These are phyloP conservation scores for Nomada ferruginata DNA, from an alignment of 2,888 invertebrate genomes.

Conservation along the genomic window DNA sequence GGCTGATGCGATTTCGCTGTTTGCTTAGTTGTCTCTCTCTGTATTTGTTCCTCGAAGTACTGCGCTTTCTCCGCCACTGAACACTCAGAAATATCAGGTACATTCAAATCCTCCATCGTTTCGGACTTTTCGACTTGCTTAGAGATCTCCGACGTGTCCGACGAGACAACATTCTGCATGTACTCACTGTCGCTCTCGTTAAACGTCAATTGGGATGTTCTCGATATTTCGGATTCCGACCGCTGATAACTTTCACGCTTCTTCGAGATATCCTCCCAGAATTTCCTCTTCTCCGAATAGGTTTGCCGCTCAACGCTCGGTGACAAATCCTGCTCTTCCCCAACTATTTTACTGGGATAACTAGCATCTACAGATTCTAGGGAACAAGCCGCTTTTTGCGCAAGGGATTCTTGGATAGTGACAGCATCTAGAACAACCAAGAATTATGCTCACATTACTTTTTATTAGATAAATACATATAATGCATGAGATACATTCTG, in stretches of 20 bases:
- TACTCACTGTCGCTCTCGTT: conserved; percentile 82
- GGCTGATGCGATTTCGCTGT: conserved; percentile 67
- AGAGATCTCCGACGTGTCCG: conserved; percentile 68
- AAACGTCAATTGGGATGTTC: conserved; percentile 79
- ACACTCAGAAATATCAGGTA: conserved; percentile 85
- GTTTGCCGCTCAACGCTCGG: conserved; percentile 80
- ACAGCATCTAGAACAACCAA: conserved; percentile 84
- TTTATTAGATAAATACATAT: conserved; percentile 62
- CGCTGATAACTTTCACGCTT: conserved; percentile 81
- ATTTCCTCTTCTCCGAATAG: conserved; percentile 82
- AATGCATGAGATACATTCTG: conserved; percentile 55
- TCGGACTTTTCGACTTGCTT: conserved; percentile 75
- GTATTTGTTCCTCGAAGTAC: conserved; percentile 87
- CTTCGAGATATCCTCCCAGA: conserved; percentile 83
- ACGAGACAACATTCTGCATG: conserved; percentile 77
- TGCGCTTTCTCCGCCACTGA: conserved; percentile 86
- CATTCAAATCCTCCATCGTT: conserved; percentile 76
- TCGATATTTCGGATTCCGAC: conserved; percentile 81
- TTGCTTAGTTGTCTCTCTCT: conserved; percentile 84
- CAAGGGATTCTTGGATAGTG: conserved; percentile 81
- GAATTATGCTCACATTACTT: conserved; percentile 72
- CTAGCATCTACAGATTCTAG: conserved; percentile 83
- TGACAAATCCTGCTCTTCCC: conserved; percentile 67
- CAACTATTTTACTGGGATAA: conserved; percentile 79
- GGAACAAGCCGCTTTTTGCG: conserved; percentile 82